Percentiles rank a stretch among this genome's conserved stretches.
phyloP scores from a whole-genome alignment of 2,113 vertebrate species.

The Pollachius pollachius region DNA sequence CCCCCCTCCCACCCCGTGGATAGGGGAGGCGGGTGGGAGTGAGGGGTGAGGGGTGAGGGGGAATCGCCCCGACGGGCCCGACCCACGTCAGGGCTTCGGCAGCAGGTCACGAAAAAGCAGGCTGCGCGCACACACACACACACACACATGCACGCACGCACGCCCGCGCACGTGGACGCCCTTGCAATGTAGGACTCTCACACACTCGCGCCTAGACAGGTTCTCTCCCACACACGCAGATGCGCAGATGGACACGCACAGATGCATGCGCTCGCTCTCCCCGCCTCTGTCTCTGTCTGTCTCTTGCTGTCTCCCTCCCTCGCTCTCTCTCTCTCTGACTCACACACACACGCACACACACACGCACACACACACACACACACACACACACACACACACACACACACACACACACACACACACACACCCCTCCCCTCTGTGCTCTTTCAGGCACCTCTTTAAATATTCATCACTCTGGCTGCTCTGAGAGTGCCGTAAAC shows the following conservation, averaged over 20 bases:
- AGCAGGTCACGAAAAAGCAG: constrained; percentile 6
- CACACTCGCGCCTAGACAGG: constrained; percentile 18
- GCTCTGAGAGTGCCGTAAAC: constrained; percentile 75
- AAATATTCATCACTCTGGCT: constrained; percentile 79
- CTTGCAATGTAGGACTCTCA: too few species aligned
- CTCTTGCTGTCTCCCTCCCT: neutral
- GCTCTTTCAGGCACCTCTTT: constrained; percentile 74
- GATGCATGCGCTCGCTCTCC: constrained; percentile 22
- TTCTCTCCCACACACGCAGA: constrained; percentile 34
- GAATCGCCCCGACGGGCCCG: constrained; percentile 13
- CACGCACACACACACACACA: constrained; percentile 21
- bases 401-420: constrained; percentile 22
- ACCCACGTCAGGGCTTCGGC: neutral
- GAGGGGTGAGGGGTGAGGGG: neutral
- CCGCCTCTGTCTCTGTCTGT: neutral
- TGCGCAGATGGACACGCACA: constrained; percentile 8
- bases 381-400: constrained; percentile 14
- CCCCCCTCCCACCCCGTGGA: neutral
- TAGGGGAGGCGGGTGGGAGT: too few species aligned
- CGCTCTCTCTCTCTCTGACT: neutral
- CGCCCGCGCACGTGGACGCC: neutral
- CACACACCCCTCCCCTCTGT: constrained; percentile 45
- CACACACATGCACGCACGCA: neutral
- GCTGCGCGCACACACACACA: too few species aligned
- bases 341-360: constrained; percentile 1